Evolutionary conservation across 2,888 invertebrate species (phyloP), one percentile per base, ranked within the genome.

Genomic region (Parnassius orleans): DNA sequence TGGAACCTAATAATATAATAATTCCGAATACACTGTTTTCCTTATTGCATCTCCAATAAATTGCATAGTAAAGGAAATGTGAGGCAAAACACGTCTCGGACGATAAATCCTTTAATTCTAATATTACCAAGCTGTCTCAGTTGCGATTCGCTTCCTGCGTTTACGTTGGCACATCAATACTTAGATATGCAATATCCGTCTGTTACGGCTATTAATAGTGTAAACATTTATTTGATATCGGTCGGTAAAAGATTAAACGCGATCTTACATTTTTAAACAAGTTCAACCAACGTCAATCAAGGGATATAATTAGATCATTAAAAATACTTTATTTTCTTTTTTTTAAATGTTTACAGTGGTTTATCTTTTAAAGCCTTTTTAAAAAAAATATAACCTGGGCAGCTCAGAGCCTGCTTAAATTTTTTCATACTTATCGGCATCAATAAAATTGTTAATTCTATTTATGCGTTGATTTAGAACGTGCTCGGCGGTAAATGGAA

Each of bases 261-360:
- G 47, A 19, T 60, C 53, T 61, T 50, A 51, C 12, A 53, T 9
- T 14, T 57, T 53, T 53, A 57, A 61, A 61, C 56, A 10, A 61
- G 52, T 46, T 46, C 57, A 57, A 46, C 33, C 33, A 55, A 60
- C 14, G 61, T 55, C 51, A 56, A 62, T 48, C 61, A 48, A 46
- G 53, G 43, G 48, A 62, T 53, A 61, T 57, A 57, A 52, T 12
- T 19, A 42, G 44, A 54, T 50, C 60, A 50, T 54, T 54, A 54
- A 54, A 43, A 12, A 42, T 10, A 67, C 63, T 60, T 61, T 64
- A 60, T 63, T 57, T 68, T 67, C 63, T n/a, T 52, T 52, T 42
- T 24, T 60, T 63, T 67, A 69, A 60, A 60, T 55, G 60, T 63
- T 51, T 14, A 50, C 54, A 57, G 24, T 43, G 51, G 61, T 50